A percentile compares a stretch with the other conserved stretches of the same genome.
phyloP scores from a whole-genome alignment of 1,140 invertebrate genomes.

The Bacillus rossius region DNA sequence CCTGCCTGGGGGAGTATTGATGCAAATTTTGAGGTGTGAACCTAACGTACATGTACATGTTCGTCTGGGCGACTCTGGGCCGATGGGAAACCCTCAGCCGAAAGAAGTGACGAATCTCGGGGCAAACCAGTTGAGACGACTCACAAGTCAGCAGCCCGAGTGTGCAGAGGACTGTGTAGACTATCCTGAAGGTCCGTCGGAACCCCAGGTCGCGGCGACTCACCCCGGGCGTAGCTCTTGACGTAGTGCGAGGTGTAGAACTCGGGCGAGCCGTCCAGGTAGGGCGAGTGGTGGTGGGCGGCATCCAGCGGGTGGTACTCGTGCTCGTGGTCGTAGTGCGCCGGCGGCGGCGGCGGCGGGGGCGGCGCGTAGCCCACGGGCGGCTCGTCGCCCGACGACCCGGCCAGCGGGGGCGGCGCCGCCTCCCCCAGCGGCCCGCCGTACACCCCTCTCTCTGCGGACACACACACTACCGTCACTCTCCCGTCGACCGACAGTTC shows the following conservation, averaged over 20 bases:
- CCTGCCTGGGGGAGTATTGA: too few relatives aligned
- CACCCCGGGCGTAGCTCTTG: slow-evolving; percentile 58
- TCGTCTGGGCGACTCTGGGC: too few relatives aligned
- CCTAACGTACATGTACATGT: too few relatives aligned
- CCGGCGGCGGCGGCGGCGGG: slow-evolving; percentile 31
- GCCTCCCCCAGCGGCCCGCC: slow-evolving; percentile 38
- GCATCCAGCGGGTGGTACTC: slow-evolving; percentile 65
- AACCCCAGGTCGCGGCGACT: too few relatives aligned
- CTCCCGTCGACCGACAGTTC: not conserved
- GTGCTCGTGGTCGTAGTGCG: slow-evolving; percentile 44
- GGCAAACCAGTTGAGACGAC: too few relatives aligned
- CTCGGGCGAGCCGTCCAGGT: slow-evolving; percentile 63
- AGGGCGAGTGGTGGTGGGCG: slow-evolving; percentile 48
- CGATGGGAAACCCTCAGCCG: too few relatives aligned
- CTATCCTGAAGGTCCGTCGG: too few relatives aligned
- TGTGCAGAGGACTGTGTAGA: too few relatives aligned
- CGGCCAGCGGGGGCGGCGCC: slow-evolving; percentile 39
- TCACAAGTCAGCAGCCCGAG: too few relatives aligned
- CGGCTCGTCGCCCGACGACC: not conserved
- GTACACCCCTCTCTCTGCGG: not conserved
- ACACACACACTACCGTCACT: not conserved
- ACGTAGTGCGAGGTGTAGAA: slow-evolving; percentile 62
- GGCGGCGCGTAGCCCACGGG: slow-evolving; percentile 7
- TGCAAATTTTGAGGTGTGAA: too few relatives aligned
- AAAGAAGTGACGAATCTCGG: too few relatives aligned